Conservation (phyloP, 2,888 invertebrate genomes). For the Ceramica pisi region DNA sequence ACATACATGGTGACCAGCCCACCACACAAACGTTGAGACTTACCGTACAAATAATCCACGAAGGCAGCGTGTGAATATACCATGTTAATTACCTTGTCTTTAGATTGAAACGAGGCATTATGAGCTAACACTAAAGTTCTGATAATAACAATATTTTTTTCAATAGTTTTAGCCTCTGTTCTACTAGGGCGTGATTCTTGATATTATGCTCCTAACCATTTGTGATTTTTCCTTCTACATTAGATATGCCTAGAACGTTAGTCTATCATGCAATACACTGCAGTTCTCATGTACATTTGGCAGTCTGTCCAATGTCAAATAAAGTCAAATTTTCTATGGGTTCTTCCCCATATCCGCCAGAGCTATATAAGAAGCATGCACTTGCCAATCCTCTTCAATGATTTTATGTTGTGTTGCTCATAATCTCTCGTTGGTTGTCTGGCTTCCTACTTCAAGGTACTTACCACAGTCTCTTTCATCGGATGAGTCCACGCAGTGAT, state of each 20-base stretch:
- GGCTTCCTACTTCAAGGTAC: slow-evolving; percentile 29
- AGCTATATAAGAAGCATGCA: not conserved
- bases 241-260: not conserved
- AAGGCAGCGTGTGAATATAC: slow-evolving; percentile 79
- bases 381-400: not conserved
- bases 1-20: slow-evolving; percentile 84
- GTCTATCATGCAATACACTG: slow-evolving; percentile 5
- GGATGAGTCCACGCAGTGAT: slow-evolving; percentile 91
- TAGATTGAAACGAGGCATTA: slow-evolving; percentile 7
- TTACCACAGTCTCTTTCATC: slow-evolving; percentile 92
- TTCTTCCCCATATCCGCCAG: not conserved
- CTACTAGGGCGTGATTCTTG: not conserved
- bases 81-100: slow-evolving; percentile 20
- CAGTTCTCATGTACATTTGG: slow-evolving; percentile 7
- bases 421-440: slow-evolving; percentile 14
- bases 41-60: slow-evolving; percentile 76
- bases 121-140: slow-evolving; percentile 5
- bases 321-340: not conserved
- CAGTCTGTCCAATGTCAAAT: not conserved
- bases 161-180: not conserved
- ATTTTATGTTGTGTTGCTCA: slow-evolving; percentile 4
- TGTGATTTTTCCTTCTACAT: not conserved
- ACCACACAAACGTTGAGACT: slow-evolving; percentile 78
- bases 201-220: not conserved
- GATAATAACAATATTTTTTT: not conserved